Conservation (phyloP, 2,797 vertebrate genomes). For the Macrochelys suwanniensis region DNA sequence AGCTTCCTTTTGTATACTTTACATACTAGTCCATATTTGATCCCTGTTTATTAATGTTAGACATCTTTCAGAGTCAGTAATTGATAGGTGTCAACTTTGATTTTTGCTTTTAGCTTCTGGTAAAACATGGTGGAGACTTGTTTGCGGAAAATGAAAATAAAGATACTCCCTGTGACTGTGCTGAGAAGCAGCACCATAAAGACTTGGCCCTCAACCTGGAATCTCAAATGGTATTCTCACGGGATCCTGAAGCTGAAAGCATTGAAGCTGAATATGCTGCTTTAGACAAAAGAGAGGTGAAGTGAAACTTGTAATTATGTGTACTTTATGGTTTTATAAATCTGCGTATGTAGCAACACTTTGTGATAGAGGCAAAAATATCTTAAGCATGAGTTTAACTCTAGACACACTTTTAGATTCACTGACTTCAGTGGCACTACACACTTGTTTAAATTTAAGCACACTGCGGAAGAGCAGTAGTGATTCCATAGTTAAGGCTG, state of each 20-base stretch:
- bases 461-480: background rate
- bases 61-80: background rate
- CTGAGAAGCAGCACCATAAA: conserved; percentile 97
- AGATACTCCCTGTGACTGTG: conserved; percentile 98
- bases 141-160: conserved; percentile 98
- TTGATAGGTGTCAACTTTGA: conserved; percentile 30
- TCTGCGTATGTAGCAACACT: background rate
- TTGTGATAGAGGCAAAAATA: background rate
- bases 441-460: conserved; percentile 4
- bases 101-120: conserved; percentile 87
- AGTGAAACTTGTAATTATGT: conserved; percentile 27
- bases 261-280: conserved; percentile 98
- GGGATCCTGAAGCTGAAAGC: conserved; percentile 94
- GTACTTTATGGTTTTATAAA: background rate
- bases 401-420: background rate
- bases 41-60: background rate
- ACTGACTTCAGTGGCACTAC: background rate
- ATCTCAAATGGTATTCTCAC: conserved; percentile 99
- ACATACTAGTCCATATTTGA: background rate
- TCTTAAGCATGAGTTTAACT: conserved; percentile 13
- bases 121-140: conserved; percentile 93
- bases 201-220: conserved; percentile 97
- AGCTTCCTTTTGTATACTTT: background rate
- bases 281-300: conserved; percentile 96
- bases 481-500: background rate